Conservation (phyloP, 2,888 invertebrate species). For the Ormyrus pomaceus region DNA sequence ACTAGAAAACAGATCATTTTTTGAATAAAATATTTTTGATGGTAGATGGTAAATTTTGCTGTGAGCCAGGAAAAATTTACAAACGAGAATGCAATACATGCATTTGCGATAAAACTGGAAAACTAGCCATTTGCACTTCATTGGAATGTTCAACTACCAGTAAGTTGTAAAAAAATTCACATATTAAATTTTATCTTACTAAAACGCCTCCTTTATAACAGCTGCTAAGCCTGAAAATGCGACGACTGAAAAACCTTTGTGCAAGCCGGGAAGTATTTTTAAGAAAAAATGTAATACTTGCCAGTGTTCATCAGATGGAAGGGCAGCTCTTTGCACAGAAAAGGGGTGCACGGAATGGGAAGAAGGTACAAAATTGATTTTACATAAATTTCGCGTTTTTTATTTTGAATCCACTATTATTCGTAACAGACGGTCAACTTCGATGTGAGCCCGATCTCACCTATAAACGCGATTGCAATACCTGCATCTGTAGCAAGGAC, state of each 20-base stretch:
- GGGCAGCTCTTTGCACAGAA: not conserved
- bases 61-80: conserved; percentile 14
- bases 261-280: conserved; percentile 76
- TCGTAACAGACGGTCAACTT: not conserved
- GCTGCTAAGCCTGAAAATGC: not conserved
- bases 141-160: too few relatives aligned
- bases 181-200: too few relatives aligned
- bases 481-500: conserved; percentile 14
- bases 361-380: not conserved
- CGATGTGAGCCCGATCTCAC: conserved; percentile 19
- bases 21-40: too few relatives aligned
- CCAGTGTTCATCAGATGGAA: conserved; percentile 68
- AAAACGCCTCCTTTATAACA: too few relatives aligned
- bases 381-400: not conserved
- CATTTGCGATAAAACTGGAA: conserved; percentile 1
- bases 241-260: conserved; percentile 59
- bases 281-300: conserved; percentile 78
- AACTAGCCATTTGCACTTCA: too few relatives aligned
- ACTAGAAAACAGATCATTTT: not conserved
- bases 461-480: conserved; percentile 16
- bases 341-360: not conserved
- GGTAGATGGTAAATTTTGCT: not conserved
- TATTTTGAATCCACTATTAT: too few relatives aligned
- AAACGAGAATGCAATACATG: conserved; percentile 29
- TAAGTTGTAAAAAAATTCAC: too few relatives aligned